phyloP scores from a whole-genome alignment of 2,888 invertebrate genomes.

The Morpho helenor region DNA sequence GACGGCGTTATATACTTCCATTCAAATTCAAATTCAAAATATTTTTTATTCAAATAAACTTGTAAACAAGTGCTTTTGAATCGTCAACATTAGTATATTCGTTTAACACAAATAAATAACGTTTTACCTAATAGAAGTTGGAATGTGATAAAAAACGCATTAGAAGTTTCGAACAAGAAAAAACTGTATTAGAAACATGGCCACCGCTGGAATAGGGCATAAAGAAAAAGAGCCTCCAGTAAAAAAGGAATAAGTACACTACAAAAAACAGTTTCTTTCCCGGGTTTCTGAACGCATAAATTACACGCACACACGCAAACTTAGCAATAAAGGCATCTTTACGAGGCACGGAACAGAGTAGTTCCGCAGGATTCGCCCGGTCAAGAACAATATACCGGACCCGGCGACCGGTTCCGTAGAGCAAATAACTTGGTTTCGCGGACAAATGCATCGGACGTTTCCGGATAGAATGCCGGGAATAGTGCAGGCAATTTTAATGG shows the following conservation, averaged over 20 bases:
- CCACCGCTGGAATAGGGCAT: not conserved
- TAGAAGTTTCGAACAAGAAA: too few relatives aligned
- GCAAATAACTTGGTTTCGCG: constrained; percentile 53
- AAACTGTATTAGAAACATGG: not conserved
- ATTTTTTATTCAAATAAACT: too few relatives aligned
- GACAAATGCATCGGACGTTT: constrained; percentile 55
- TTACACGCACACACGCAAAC: constrained; percentile 45
- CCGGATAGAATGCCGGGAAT: constrained; percentile 32
- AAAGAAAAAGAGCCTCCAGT: constrained; percentile 12
- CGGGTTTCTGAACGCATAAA: constrained; percentile 43
- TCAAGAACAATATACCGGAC: constrained; percentile 45
- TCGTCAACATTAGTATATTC: too few relatives aligned
- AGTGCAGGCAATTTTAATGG: constrained; percentile 28
- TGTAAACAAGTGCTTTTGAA: too few relatives aligned
- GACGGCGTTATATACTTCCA: too few relatives aligned
- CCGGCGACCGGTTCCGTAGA: constrained; percentile 29
- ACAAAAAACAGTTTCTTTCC: constrained; percentile 30
- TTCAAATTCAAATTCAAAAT: too few relatives aligned
- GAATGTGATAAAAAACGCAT: too few relatives aligned
- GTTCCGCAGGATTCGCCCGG: constrained; percentile 38
- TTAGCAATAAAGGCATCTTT: constrained; percentile 58
- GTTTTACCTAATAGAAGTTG: too few relatives aligned
- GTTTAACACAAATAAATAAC: too few relatives aligned
- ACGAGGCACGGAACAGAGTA: constrained; percentile 51
- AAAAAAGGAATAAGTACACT: constrained; percentile 18